Percentiles rank a stretch among this genome's conserved stretches.
phyloP scores from a whole-genome alignment of 2,888 invertebrate species.

The Holacanthella duospinosa region DNA sequence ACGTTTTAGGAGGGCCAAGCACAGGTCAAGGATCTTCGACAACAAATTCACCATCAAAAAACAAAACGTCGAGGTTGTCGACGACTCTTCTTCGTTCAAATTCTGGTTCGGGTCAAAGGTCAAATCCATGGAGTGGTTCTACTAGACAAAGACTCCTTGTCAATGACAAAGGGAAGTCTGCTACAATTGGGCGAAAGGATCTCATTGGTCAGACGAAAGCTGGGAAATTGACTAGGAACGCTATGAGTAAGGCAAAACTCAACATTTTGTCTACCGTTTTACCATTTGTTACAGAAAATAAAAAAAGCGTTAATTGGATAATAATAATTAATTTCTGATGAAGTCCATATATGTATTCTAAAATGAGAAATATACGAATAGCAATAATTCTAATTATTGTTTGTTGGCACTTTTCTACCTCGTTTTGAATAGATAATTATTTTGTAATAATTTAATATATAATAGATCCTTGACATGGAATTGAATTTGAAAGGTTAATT shows the following conservation, averaged over 20 bases:
- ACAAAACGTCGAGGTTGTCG: conserved; percentile 20
- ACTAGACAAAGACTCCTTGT: conserved; percentile 11
- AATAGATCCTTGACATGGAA: not conserved
- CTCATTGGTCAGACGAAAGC: conserved; percentile 21
- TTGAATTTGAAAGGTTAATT: not conserved
- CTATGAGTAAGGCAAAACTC: conserved; percentile 35
- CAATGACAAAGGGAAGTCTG: conserved; percentile 17
- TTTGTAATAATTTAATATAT: not conserved
- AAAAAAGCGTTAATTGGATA: too few relatives aligned
- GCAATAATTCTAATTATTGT: too few relatives aligned
- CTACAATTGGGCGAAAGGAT: conserved; percentile 14
- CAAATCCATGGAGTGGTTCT: conserved; percentile 12
- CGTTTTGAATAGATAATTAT: too few relatives aligned
- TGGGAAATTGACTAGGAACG: conserved; percentile 32
- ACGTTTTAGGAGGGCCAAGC: conserved; percentile 26
- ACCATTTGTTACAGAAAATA: too few relatives aligned
- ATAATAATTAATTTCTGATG: too few relatives aligned
- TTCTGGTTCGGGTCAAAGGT: conserved; percentile 32
- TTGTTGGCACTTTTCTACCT: too few relatives aligned
- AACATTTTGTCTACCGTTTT: too few relatives aligned
- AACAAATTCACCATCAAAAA: conserved; percentile 9
- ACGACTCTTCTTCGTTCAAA: conserved; percentile 28
- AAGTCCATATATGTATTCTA: too few relatives aligned
- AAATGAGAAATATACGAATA: too few relatives aligned
- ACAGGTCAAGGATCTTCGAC: conserved; percentile 11